phyloP scores from a whole-genome alignment of 1,140 invertebrate species.

The Pseudomyrmex dendroicus region DNA sequence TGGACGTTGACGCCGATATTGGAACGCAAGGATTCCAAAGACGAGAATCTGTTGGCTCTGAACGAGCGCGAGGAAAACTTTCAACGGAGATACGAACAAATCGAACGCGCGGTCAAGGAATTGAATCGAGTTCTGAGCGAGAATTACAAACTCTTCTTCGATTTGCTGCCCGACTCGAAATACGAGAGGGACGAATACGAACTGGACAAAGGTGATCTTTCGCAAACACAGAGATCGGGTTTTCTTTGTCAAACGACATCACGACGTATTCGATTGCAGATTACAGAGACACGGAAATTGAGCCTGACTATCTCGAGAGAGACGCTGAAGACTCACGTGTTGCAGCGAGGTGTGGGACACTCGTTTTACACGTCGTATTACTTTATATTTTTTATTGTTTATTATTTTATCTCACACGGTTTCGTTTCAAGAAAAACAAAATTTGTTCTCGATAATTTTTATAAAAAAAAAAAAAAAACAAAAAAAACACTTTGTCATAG shows the following conservation, averaged over 20 bases:
- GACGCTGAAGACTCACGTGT: too few species aligned
- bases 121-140: slow-evolving; percentile 87
- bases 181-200: slow-evolving; percentile 75
- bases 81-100: slow-evolving; percentile 86
- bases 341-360: too few species aligned
- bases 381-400: too few species aligned
- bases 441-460: too few species aligned
- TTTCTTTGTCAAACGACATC: too few species aligned
- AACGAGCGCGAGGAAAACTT: slow-evolving; percentile 86
- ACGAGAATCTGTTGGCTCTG: slow-evolving; percentile 86
- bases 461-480: not conserved
- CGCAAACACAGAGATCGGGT: too few species aligned
- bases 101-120: slow-evolving; percentile 85
- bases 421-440: too few species aligned
- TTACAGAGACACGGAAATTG: too few species aligned
- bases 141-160: slow-evolving; percentile 88
- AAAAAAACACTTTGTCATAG: not conserved
- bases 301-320: too few species aligned
- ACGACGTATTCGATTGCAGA: too few species aligned
- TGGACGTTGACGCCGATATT: slow-evolving; percentile 91
- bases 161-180: slow-evolving; percentile 79
- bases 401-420: not conserved
- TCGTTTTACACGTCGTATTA: too few species aligned
- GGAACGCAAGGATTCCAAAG: slow-evolving; percentile 87
- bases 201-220: slow-evolving; percentile 65